phyloP scores from a whole-genome alignment of 92 coral and sea anemone species.

The Palythoa caribaeorum region DNA sequence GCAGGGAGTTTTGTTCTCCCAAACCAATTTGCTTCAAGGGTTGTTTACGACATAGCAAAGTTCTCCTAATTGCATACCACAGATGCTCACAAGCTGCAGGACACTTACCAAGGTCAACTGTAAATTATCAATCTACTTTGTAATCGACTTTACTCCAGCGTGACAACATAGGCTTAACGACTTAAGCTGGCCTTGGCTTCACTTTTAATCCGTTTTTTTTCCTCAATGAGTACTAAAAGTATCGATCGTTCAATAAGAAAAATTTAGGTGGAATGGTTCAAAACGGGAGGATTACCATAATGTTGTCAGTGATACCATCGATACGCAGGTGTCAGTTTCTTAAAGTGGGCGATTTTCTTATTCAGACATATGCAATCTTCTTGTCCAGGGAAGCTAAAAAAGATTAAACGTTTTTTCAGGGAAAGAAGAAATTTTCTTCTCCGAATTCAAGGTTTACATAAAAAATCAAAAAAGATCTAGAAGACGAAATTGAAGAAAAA shows the following conservation, averaged over 20 bases:
- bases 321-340: too few species aligned
- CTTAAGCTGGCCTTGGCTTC: background rate
- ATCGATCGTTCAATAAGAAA: background rate
- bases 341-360: too few species aligned
- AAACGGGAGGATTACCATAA: background rate
- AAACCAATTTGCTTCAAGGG: conserved; percentile 41
- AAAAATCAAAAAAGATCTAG: background rate
- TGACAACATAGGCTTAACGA: background rate
- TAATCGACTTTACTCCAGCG: background rate
- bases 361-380: too few species aligned
- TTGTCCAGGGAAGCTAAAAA: too few species aligned
- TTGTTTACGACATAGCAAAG: conserved; percentile 27
- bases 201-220: background rate
- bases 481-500: too few species aligned
- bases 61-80: conserved; percentile 11
- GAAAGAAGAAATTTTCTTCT: too few species aligned
- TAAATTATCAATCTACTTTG: background rate
- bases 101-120: conserved; percentile 12
- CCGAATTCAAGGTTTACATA: background rate
- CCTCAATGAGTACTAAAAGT: background rate
- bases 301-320: too few species aligned
- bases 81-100: background rate
- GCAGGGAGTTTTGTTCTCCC: background rate
- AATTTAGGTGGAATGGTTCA: too few species aligned
- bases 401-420: too few species aligned